Evolutionary conservation across 30 jellyfish, hydroid and myxozoan genomes (phyloP), one percentile per base, ranked within the genome.

Genomic region (Aurelia aurita): DNA sequence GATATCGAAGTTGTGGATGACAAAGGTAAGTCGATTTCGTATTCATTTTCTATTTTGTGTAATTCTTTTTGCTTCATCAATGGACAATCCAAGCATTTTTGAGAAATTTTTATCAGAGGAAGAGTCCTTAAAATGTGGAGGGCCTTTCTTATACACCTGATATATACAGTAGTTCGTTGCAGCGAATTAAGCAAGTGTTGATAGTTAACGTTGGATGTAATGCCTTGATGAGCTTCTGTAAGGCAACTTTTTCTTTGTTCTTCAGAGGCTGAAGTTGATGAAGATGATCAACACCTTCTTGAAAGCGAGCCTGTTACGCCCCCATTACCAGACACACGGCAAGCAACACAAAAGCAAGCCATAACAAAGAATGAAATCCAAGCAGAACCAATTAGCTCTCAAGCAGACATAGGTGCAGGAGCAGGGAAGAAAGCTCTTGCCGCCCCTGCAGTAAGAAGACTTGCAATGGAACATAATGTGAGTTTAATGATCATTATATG

Each of bases 391-490:
- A 43, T 15, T 44, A 58, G 19, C 74, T 28, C 75, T 20, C 26
- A 25, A 13, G 19, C 74, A 31, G 68, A 18, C 23, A 80, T 82
- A 5, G 15, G 69, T 20, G 47, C 47, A 13, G 44, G 29, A 8
- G 22, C 47, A 11, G 61, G 79, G 60, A 43, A 79, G 44, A 70
- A 54, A 53, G 88, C 28, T 0, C 76, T 80, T 13, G 97, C 99
- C 5, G 80, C 99, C 25, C 99, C 99, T 9, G 95, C 99, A 63
- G 99, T 94, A 22, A 71, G 99, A 73, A 72, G 95, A 66, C 77
- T 94, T n/a, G 99, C 99, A 13, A 85, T 67, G 82, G 99, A 94
- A 62, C 88, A 94, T 64, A 85, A 89, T 31, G 99, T 93, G 63
- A 39, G 51, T 39, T 39, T 39, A 39, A 0, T 39, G 51, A 39